Evolutionary conservation across 2,797 vertebrate species (phyloP), one percentile per base, ranked within the genome.

Genomic region (Manis crassicaudata): DNA sequence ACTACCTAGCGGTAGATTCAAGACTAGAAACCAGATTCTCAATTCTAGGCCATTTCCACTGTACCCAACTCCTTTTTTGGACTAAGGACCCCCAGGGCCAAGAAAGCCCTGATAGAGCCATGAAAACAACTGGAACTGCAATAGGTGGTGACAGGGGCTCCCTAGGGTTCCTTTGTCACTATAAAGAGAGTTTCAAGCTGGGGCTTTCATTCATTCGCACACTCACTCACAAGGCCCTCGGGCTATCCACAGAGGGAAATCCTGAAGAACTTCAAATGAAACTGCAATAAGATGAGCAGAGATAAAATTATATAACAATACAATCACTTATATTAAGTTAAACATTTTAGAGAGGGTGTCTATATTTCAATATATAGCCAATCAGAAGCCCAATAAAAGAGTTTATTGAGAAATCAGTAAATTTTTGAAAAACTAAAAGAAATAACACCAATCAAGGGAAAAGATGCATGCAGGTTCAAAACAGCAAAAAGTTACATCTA

Each of bases 391-490:
- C 13, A 87, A 23, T 62, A 68, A 95, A 83, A 76, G 63, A 62
- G 62, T 82, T 82, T 84, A 79, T 62, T 13, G 50, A 92, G 96
- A 92, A 88, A 52, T 58, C 20, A 88, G 79, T 60, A 65, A 65
- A 76, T 58, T 88, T 93, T 81, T 96, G 43, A 93, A 76, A 63
- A 60, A 58, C 72, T 67, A 29, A 81, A 86, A 70, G 29, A 80
- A 81, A 88, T 86, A 75, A 96, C 43, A 52, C 32, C 87, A 83
- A 89, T 93, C 68, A 89, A 95, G 79, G 25, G 67, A 89, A 88
- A 96, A 80, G 83, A 92, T 60, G 25, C 89, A 56, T 76, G 35
- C 25, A 73, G 25, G 65, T 89, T 96, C 88, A 92, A 92, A 96
- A 84, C 58, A 70, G 23, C 54, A 88, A 93, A 81, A 91, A 79